Conservation (phyloP, 2,888 invertebrate species). For the Resseliella maxima region DNA sequence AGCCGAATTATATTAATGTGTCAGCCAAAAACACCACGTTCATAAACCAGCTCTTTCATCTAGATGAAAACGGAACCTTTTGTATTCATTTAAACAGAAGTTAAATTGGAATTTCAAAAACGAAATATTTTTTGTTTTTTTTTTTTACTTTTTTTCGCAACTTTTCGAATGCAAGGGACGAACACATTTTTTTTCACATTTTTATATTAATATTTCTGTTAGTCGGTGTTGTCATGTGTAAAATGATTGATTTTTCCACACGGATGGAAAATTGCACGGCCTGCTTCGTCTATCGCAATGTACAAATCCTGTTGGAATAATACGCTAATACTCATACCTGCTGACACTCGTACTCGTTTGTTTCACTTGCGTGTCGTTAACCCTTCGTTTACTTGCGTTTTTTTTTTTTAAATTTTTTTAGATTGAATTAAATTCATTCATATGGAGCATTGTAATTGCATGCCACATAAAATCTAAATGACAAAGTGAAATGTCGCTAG, state of each 20-base stretch:
- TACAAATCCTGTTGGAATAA: slow-evolving; percentile 7
- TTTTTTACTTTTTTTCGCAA: too few species aligned
- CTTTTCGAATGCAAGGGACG: too few species aligned
- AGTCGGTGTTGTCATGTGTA: slow-evolving; percentile 9
- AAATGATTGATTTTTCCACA: slow-evolving; percentile 38
- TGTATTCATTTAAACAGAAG: too few species aligned
- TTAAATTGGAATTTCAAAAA: too few species aligned
- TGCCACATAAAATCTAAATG: background rate
- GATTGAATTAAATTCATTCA: background rate
- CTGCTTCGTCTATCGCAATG: background rate
- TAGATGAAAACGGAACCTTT: background rate
- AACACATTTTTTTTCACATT: background rate
- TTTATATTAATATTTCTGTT: too few species aligned
- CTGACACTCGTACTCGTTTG: background rate
- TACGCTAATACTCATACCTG: background rate
- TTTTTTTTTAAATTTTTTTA: too few species aligned
- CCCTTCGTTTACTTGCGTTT: background rate
- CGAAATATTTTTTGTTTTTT: too few species aligned
- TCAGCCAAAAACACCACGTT: too few species aligned
- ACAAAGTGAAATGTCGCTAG: background rate
- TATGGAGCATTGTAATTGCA: background rate
- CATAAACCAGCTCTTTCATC: too few species aligned
- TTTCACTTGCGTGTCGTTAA: background rate
- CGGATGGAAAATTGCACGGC: background rate
- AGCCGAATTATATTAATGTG: background rate